These are phyloP conservation scores for Cossypha heuglini DNA, from an alignment of 2,797 vertebrate genomes.

Conservation along the genomic window DNA sequence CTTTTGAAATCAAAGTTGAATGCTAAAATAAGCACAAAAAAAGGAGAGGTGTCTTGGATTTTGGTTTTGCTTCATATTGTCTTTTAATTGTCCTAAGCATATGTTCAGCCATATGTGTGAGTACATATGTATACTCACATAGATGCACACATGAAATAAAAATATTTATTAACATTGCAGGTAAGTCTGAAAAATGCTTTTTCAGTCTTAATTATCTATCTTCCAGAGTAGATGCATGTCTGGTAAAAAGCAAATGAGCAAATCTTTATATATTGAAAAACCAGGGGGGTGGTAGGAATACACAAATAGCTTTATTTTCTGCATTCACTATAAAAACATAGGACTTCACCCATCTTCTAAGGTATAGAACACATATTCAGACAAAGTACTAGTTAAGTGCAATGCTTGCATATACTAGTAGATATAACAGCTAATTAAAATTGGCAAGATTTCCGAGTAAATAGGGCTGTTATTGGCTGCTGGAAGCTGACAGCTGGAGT, in stretches of 20 bases:
- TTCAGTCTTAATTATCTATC: not conserved
- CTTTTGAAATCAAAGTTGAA: not conserved
- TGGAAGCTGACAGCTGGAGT: conserved; percentile 30
- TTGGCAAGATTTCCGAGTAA: conserved; percentile 29
- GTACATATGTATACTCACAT: not conserved
- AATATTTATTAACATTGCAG: not conserved
- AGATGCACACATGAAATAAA: not conserved
- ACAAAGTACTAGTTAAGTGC: not conserved
- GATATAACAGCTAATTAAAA: conserved; percentile 33
- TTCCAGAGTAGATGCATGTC: not conserved
- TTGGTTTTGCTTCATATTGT: not conserved
- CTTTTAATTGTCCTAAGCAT: conserved; percentile 44
- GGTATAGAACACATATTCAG: not conserved
- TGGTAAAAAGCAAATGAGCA: not conserved
- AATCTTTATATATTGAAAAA: not conserved
- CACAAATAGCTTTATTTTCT: not conserved
- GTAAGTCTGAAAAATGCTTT: conserved; percentile 8
- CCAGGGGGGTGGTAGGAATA: rapidly evolving
- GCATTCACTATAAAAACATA: not conserved
- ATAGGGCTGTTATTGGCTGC: not conserved
- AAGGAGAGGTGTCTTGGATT: not conserved
- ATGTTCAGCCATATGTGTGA: conserved; percentile 32
- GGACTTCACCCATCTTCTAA: not conserved
- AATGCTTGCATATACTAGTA: not conserved
- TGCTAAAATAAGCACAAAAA: not conserved